Evolutionary conservation across 2,797 vertebrate genomes (phyloP).

Genomic region (Nasua narica): DNA sequence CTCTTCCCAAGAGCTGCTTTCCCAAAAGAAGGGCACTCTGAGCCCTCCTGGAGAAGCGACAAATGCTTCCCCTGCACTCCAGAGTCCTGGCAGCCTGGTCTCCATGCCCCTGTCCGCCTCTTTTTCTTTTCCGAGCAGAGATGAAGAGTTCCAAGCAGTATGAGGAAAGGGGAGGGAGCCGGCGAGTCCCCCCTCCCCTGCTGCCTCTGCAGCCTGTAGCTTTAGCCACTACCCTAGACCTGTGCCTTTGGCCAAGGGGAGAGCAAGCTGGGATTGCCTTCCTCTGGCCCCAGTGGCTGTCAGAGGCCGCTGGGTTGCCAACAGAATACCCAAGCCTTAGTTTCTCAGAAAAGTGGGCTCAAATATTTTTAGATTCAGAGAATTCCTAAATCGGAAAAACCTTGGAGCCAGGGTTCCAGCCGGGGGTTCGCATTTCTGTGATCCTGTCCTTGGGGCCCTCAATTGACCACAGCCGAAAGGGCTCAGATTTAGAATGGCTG

Average conservation of each 20-base stretch:
- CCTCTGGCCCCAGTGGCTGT: neutral
- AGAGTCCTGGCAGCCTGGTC: neutral
- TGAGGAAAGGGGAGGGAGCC: neutral
- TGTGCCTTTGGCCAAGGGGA: neutral
- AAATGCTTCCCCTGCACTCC: neutral
- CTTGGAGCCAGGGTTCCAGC: neutral
- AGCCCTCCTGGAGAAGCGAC: neutral
- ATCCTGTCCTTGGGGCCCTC: neutral
- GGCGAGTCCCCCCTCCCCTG: neutral
- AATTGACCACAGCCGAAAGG: neutral
- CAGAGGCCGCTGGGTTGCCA: neutral
- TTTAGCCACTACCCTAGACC: neutral
- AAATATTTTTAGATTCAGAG: neutral
- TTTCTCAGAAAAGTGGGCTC: slow-evolving; percentile 17
- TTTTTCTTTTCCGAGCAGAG: neutral
- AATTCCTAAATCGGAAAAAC: slow-evolving; percentile 23
- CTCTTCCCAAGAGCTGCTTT: neutral
- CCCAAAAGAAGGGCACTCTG: neutral
- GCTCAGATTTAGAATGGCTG: neutral
- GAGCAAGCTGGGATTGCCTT: neutral
- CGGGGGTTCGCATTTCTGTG: neutral
- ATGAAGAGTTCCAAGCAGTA: neutral
- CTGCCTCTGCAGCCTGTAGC: neutral
- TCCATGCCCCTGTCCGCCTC: neutral
- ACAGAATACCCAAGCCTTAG: neutral